Conservation (phyloP, 2,888 invertebrate genomes). For the Chrysopilus asiliformis region DNA sequence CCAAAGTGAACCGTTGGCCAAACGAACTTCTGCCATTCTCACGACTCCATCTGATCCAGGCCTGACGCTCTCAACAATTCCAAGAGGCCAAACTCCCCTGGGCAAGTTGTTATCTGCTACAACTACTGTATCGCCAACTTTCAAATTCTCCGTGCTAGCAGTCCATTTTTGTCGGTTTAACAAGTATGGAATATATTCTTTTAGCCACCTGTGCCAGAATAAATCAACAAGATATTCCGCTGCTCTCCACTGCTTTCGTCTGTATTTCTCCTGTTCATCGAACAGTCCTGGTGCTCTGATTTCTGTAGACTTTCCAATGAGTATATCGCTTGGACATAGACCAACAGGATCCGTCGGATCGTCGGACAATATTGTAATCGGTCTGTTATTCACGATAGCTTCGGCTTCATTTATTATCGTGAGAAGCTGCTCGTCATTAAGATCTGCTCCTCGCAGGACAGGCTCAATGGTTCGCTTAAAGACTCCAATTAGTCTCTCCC, state of each 20-base stretch:
- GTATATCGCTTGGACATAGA: background rate
- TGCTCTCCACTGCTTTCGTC: no score
- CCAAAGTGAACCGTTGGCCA: no score
- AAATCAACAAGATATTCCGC: no score
- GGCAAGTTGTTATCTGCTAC: no score
- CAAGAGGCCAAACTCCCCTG: no score
- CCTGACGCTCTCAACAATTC: no score
- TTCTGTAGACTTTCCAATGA: background rate
- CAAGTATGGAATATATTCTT: background rate
- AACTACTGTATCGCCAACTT: background rate
- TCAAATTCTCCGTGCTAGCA: background rate
- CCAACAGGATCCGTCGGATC: background rate
- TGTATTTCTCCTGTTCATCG: background rate
- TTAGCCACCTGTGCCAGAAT: background rate
- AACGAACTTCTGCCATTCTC: no score
- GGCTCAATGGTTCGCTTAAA: slow-evolving; percentile 11
- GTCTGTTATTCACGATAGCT: background rate
- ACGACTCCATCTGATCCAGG: no score
- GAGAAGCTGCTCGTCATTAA: background rate
- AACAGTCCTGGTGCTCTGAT: background rate
- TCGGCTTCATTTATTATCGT: background rate
- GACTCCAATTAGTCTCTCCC: background rate
- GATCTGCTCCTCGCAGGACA: background rate
- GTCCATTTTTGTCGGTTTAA: background rate
- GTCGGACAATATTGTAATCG: background rate